Conservation (phyloP, 1,140 invertebrate genomes). For the Hylaeus anthracinus region DNA sequence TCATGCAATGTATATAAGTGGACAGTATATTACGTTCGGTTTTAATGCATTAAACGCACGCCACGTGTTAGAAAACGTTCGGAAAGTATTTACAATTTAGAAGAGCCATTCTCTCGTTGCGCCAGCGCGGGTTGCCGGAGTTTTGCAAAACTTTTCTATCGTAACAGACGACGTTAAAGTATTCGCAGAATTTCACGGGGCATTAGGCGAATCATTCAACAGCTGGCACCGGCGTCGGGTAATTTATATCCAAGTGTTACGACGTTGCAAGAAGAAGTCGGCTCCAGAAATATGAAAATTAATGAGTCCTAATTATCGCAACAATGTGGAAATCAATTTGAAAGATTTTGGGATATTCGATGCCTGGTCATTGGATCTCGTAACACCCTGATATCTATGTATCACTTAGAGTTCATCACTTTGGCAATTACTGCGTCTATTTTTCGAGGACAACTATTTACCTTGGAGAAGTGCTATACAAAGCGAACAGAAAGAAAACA, state of each 20-base stretch:
- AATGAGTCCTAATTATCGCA: conserved; percentile 78
- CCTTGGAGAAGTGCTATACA: no score
- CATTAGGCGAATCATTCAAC: conserved; percentile 73
- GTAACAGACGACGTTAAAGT: conserved; percentile 1
- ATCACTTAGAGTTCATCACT: not conserved
- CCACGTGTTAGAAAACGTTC: not conserved
- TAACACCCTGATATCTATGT: conserved; percentile 1
- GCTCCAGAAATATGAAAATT: conserved; percentile 68
- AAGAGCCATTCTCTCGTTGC: not conserved
- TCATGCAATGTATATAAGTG: not conserved
- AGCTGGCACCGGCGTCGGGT: conserved; percentile 67
- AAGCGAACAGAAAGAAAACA: no score
- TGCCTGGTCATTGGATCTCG: not conserved
- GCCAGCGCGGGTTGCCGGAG: not conserved
- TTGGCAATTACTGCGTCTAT: not conserved
- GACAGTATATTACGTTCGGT: no score
- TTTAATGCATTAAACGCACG: not conserved
- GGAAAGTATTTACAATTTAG: not conserved
- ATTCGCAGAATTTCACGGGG: conserved; percentile 53
- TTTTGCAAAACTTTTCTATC: conserved; percentile 29
- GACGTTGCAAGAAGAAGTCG: conserved; percentile 50
- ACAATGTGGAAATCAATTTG: conserved; percentile 65
- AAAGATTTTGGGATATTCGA: conserved; percentile 32
- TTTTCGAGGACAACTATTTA: not conserved
- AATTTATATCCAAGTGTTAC: conserved; percentile 69